Evolutionary conservation across 1,140 invertebrate genomes (phyloP), one percentile per base, ranked within the genome.

Genomic region (Hypsibius dujardini): DNA sequence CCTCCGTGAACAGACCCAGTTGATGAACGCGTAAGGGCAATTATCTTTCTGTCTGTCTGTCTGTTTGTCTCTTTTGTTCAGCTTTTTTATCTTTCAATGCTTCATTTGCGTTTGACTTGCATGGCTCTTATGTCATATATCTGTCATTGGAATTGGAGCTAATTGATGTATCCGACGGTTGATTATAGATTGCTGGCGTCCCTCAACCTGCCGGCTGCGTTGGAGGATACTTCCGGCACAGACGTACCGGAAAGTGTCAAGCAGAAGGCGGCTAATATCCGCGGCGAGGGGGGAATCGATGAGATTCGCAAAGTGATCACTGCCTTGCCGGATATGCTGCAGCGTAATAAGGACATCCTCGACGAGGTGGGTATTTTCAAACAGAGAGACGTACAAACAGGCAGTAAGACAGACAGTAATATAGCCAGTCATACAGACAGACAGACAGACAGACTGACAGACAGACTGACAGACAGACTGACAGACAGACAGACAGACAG

Each of bases 161-260:
- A 15, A 14, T 14, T 74, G 40, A 46, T 73, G n/a, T 72, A 72
- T 46, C 50, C 7, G n/a, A 47, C 15, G 47, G n/a, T 47, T 72
- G 46, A 28, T 78, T 78, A 72, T 78, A 90, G 88, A 74, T 85
- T 95, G 47, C 80, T 98, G 75, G 89, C 92, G 1, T 95, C 90
- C 70, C 82, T 98, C 69, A 98, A 97, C 83, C 84, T 99, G 73
- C 95, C 96, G 7, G 94, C 94, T 70, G 90, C 94, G n/a, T 85
- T 98, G 72, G 95, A 98, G 82, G 88, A 90, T 74, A 85, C 86
- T 1, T 85, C 86, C 74, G 85, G 86, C 45, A 86, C 85, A 67
- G 85, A 85, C 74, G 83, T 92, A 71, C 95, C 95, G 12, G 89
- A 88, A 67, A 96, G 93, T 2, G 81, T 98, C 47, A 80, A 87